Evolutionary conservation across 2,797 vertebrate genomes (phyloP).

Genomic region (Pseudomugil tenellus): DNA sequence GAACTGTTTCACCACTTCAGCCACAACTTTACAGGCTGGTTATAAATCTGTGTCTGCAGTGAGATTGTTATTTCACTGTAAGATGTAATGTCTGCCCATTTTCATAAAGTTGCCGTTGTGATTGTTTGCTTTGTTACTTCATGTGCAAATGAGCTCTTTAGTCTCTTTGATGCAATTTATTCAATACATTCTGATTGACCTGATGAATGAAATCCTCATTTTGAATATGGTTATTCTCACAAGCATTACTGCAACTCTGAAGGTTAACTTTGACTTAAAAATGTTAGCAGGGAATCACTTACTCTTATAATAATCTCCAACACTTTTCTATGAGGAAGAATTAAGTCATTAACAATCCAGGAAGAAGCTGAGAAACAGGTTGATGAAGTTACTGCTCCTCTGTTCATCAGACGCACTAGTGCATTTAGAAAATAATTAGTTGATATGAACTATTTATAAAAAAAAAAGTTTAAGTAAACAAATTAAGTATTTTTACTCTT

Average conservation of each 20-base stretch:
- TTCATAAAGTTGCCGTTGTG: neutral
- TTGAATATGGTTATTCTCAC: conserved; percentile 7
- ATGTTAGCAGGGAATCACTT: neutral
- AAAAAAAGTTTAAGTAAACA: neutral
- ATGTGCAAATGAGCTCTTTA: conserved; percentile 13
- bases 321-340: neutral
- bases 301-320: neutral
- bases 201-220: neutral
- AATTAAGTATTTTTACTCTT: neutral
- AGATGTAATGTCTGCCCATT: neutral
- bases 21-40: conserved; percentile 3
- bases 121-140: neutral
- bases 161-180: conserved; percentile 6
- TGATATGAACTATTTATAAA: neutral
- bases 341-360: neutral
- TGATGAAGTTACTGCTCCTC: too few species aligned
- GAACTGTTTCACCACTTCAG: conserved; percentile 9
- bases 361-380: neutral
- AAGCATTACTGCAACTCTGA: neutral
- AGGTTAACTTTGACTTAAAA: neutral
- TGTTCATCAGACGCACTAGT: neutral
- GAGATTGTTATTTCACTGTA: neutral
- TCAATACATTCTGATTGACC: conserved; percentile 37
- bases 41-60: too few species aligned
- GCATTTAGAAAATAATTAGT: neutral